Evolutionary conservation across 2,797 vertebrate genomes (phyloP), one percentile per base, ranked within the genome.

Genomic region (Lacerta agilis): DNA sequence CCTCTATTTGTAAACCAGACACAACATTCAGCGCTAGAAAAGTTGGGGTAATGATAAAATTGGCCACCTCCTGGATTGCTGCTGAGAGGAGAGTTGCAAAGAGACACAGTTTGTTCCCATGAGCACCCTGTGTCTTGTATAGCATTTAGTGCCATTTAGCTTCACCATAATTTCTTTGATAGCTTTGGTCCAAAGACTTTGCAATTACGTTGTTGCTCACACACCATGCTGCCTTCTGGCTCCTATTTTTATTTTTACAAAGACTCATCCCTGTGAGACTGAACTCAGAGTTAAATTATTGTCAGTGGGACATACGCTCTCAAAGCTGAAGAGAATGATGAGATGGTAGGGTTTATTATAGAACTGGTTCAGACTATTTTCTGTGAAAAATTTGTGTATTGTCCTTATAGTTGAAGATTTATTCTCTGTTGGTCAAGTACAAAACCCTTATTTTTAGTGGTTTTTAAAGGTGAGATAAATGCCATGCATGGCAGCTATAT

Each of bases 1-100:
- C 69, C 83, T 43, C 13, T 88, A 55, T 88, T 89, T 84, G 72
- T 55, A 76, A 90, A 79, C 1, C 72, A 79, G 11, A 20, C 33
- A 81, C 27, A 3, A 2, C 18, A 43, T 91, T 92, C 77, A 89
- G n/a, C 66, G 38, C 43, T 85, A 64, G 82, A 86, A 82, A 5
- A 41, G 61, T 1, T 84, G 58, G 2, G 23, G 73, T 45, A 29
- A 64, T 72, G 33, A 29, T 49, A 72, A 67, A 71, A 38, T 36
- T 5, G 17, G 20, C 23, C 29, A 45, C 64, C 89, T 83, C 88
- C 66, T 61, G n/a, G 61, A 29, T 71, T 87, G 67, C 82, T 36
- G 45, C 91, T 82, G 77, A 45, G 3, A 41, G 25, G 20, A 80
- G 86, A 71, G 15, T 88, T 38, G 18, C 90, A 66, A 83, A 79